These are phyloP conservation scores for Capitella teleta DNA, from an alignment of 1,140 invertebrate genomes.

Conservation along the genomic window DNA sequence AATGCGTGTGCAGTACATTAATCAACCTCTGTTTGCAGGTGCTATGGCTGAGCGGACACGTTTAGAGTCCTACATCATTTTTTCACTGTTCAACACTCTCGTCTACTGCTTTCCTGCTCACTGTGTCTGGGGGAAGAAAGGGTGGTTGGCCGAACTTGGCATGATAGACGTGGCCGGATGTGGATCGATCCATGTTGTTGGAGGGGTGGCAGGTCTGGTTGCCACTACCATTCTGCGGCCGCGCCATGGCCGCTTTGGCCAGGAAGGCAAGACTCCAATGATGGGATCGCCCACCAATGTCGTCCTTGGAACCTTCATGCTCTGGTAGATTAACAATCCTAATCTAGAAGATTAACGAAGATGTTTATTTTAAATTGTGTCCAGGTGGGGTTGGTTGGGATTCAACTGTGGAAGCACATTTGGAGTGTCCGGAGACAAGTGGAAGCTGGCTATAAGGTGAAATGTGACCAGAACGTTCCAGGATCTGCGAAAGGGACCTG, in stretches of 20 bases:
- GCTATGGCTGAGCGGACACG: constrained; percentile 23
- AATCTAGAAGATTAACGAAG: neutral
- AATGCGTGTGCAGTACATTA: no score
- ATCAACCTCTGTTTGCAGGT: constrained; percentile 18
- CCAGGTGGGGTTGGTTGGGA: constrained; percentile 43
- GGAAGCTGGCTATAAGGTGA: constrained; percentile 41
- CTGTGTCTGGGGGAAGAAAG: constrained; percentile 16
- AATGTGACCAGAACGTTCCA: no score
- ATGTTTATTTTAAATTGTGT: constrained; percentile 2
- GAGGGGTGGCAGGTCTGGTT: constrained; percentile 7
- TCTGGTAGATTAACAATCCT: constrained; percentile 9
- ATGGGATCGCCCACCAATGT: constrained; percentile 26
- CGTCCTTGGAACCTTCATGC: constrained; percentile 20
- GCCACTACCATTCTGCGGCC: constrained; percentile 4
- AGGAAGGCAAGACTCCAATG: neutral
- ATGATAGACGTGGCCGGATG: constrained; percentile 15
- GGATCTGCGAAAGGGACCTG: no score
- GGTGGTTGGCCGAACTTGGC: constrained; percentile 11
- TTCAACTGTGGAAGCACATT: constrained; percentile 41
- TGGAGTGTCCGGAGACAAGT: constrained; percentile 36
- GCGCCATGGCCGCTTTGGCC: constrained; percentile 3
- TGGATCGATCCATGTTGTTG: constrained; percentile 7
- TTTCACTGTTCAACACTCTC: constrained; percentile 17
- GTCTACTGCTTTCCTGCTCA: constrained; percentile 22
- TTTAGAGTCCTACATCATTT: constrained; percentile 19